Base-by-base conservation (phyloP, 2,113 vertebrate genomes). In the Apteryx mantelli region DNA sequence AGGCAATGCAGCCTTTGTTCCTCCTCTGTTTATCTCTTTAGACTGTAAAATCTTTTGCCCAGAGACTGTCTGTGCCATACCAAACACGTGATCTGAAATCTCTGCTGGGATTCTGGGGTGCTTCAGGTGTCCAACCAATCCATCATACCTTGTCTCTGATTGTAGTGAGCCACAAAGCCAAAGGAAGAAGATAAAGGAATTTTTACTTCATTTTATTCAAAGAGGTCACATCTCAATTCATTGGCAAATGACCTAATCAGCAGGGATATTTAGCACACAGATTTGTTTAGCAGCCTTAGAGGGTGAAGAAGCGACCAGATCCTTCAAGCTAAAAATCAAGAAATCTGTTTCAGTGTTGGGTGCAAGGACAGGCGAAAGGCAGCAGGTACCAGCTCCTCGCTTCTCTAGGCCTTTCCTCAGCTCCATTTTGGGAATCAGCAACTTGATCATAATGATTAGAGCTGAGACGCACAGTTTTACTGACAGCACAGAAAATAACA, bases 401-500 rank as follows among this genome's bases (percentile, higher is more conserved):
- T 64, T 80, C 44, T 82, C 44, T 58, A 66, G 63, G 11, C 12
- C 12, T 70, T 87, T 77, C 14, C 71, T 89, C 3, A 1, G 7
- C 36, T 81, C 15, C 7, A 16, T 86, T 58, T 42, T 78, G n/a
- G 56, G 64, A 90, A 83, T 83, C 16, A 77, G 10, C 21, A 89
- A 52, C 55, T 83, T 68, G n/a, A 40, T 91, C 14, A 55, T 14
- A n/a, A 32, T 32, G 24, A 25, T 93, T 86, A 63, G n/a, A 80
- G 21, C 13, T 22, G 46, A 94, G 36, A 80, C 34, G 44, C 14
- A 21, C 11, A 32, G 19, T 46, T 94, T 66, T 83, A 89, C n/a
- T 56, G 91, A 61, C 50, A 86, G 46, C 32, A 74, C 40, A 80
- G 70, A 85, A 83, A 80, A 80, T 63, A 88, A 81, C 28, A 78